Conservation (phyloP, 2,888 invertebrate species). For the Morinoia aosen region DNA sequence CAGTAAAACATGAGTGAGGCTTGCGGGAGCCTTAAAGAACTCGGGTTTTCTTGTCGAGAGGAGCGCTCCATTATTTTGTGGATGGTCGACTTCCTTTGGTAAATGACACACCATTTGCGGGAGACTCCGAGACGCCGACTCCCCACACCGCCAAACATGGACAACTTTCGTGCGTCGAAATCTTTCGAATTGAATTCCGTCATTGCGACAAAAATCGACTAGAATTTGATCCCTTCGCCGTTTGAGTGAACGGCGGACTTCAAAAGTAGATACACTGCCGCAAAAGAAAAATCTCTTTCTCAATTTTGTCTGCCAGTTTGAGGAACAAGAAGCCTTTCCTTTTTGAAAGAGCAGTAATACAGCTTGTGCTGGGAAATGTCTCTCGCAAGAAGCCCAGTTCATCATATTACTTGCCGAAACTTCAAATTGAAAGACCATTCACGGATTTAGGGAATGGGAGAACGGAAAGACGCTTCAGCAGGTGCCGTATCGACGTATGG, state of each 20-base stretch:
- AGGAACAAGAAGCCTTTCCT: neutral
- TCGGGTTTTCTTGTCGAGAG: slow-evolving; percentile 44
- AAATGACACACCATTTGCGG: slow-evolving; percentile 49
- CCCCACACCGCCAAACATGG: slow-evolving; percentile 1
- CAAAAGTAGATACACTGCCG: neutral
- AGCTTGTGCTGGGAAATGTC: neutral
- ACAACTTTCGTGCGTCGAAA: slow-evolving; percentile 35
- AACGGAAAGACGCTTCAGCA: neutral
- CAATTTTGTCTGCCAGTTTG: neutral
- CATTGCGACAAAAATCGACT: slow-evolving; percentile 13
- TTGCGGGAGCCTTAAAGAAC: neutral
- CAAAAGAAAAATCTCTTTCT: neutral
- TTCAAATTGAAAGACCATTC: neutral
- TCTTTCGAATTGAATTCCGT: slow-evolving; percentile 37
- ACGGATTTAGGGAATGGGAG: neutral
- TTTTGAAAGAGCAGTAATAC: neutral
- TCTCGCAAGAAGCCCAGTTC: neutral
- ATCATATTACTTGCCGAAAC: neutral
- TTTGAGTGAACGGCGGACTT: slow-evolving; percentile 9
- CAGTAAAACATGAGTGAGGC: slow-evolving; percentile 42
- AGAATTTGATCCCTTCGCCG: slow-evolving; percentile 7
- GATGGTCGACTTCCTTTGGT: slow-evolving; percentile 29
- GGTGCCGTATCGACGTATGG: no score
- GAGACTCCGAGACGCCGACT: neutral
- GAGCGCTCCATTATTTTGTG: slow-evolving; percentile 22